phyloP scores from a whole-genome alignment of 2,888 invertebrate species.

The Enchytraeus crypticus region DNA sequence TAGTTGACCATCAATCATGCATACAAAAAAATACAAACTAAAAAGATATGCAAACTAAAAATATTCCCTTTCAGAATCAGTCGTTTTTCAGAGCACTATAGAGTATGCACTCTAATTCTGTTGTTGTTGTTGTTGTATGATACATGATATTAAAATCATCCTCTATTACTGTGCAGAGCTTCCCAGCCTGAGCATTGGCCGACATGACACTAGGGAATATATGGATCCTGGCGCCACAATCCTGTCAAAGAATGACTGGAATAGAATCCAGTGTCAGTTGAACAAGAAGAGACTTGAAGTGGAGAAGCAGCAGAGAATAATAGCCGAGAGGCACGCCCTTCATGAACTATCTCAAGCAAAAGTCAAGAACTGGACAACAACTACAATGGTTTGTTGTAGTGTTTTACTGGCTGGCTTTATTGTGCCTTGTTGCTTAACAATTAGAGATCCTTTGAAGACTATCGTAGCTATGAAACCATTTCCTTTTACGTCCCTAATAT shows the following conservation, averaged over 20 bases:
- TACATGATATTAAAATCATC: too few relatives aligned
- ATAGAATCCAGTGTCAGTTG: constrained; percentile 42
- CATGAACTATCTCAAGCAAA: constrained; percentile 42
- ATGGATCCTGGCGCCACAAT: constrained; percentile 31
- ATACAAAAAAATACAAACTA: too few relatives aligned
- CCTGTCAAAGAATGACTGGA: constrained; percentile 43
- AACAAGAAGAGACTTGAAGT: constrained; percentile 42
- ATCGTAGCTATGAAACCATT: neutral
- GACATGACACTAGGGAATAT: neutral
- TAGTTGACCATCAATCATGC: too few relatives aligned
- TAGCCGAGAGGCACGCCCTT: constrained; percentile 38
- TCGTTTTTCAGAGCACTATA: too few relatives aligned
- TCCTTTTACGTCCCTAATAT: too few relatives aligned
- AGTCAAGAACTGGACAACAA: constrained; percentile 48
- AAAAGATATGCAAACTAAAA: too few relatives aligned
- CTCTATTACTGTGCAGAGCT: neutral
- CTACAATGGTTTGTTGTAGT: constrained; percentile 37
- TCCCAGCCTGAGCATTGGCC: neutral
- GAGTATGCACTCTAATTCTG: too few relatives aligned
- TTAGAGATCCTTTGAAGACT: neutral
- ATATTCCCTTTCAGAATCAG: too few relatives aligned
- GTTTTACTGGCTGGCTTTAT: too few relatives aligned
- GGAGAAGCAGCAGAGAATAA: constrained; percentile 33
- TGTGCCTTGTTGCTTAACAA: neutral
- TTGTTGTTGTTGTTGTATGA: too few relatives aligned